A percentile compares a stretch with the other conserved stretches of the same genome.
Evolutionary conservation across 2,113 vertebrate species (phyloP).

Genomic region (Paramisgurnus dabryanus): DNA sequence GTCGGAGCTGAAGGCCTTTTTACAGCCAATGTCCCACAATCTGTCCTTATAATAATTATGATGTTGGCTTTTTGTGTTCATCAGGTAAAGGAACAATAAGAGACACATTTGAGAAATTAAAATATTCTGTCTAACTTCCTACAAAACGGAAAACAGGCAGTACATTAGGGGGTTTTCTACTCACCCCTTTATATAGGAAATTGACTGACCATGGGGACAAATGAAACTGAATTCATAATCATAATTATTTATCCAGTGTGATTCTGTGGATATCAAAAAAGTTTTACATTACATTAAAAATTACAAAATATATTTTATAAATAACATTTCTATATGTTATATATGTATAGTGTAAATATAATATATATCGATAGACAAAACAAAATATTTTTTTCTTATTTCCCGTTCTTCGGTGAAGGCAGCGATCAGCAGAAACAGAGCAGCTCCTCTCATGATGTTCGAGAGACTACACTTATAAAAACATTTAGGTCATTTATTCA

Average conservation of each 20-base stretch:
- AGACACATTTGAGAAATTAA: too few species aligned
- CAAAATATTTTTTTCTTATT: too few species aligned
- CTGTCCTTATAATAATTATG: neutral
- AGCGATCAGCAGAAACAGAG: neutral
- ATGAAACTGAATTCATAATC: neutral
- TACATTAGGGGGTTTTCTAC: neutral
- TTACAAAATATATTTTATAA: too few species aligned
- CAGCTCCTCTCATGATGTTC: neutral
- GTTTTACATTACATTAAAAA: neutral
- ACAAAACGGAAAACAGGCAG: too few species aligned
- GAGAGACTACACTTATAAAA: too few species aligned
- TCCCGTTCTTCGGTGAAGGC: too few species aligned
- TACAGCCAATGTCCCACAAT: conserved; percentile 5
- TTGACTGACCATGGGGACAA: neutral
- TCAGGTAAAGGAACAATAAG: neutral
- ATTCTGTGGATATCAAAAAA: neutral
- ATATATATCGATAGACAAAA: too few species aligned
- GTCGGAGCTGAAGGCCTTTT: neutral
- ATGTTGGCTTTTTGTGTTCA: neutral
- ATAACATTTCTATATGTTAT: too few species aligned
- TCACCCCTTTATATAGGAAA: neutral
- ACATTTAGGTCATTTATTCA: too few species aligned
- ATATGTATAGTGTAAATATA: too few species aligned
- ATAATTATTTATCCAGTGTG: neutral
- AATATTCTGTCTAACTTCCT: too few species aligned